Base-by-base conservation (phyloP, 1,140 invertebrate species). In the Diabrotica undecimpunctata region DNA sequence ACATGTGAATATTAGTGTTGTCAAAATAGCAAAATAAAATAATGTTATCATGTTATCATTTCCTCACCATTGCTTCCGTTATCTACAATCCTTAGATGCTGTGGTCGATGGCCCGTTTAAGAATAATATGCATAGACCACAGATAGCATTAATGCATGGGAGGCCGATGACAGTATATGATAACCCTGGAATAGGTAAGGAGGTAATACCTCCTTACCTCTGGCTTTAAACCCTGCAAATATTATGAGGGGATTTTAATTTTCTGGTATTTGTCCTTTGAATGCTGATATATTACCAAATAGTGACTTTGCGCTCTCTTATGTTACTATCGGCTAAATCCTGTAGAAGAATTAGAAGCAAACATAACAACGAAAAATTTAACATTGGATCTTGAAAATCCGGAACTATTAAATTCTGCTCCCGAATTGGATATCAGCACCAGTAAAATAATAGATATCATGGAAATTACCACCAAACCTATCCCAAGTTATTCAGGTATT, bases 41-140 rank as follows among this genome's bases (percentile, higher is more conserved):
- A 72, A 73, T 6, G 70, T 81, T n/a, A 66, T 74, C 7, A 54
- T 81, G 65, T 65, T 81, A 6, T 76, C 79, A 12, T 68, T 82
- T 11, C 75, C 75, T 7, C 78, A 78, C 7, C 77, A 81, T 56
- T 72, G 71, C 39, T 75, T 74, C 35, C 79, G 80, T 62, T 76
- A 79, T 65, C 63, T 81, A 12, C 80, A 81, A 62, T 81, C 79
- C 2, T 69, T 83, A 3, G 81, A 82, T 64, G 55, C 72, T 5
- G 61, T 66, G 7, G 25, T 81, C 5, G 79, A 67, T 69, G 74
- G 71, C 0, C 75, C 78, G 7, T 78, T 81, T 10, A 64, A 52
- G 11, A 25, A 25, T 4, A 2, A 25, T 25, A 4, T 25, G 25
- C 1, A 25, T 25, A 25, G 25, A 25, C 1, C 25, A 25, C 25